Evolutionary conservation across 2,113 vertebrate genomes (phyloP).

Genomic region (Tragelaphus strepsiceros): DNA sequence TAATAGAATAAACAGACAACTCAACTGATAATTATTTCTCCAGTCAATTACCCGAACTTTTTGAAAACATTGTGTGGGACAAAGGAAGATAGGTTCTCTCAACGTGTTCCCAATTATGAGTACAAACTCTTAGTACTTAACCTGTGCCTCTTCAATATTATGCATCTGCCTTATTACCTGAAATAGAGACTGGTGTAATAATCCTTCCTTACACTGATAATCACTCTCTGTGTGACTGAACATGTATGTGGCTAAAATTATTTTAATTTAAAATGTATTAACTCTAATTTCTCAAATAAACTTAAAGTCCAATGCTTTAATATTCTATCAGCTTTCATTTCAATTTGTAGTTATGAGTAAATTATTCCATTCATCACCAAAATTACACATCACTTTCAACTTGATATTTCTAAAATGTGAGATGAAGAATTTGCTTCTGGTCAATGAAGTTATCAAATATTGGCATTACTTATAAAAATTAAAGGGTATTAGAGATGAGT

Average conservation of each 20-base stretch:
- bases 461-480: slow-evolving; percentile 33
- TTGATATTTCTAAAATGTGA: slow-evolving; percentile 41
- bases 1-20: neutral
- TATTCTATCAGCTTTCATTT: slow-evolving; percentile 14
- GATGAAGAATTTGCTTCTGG: slow-evolving; percentile 37
- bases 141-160: neutral
- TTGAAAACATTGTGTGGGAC: neutral
- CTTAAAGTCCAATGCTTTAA: slow-evolving; percentile 10
- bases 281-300: slow-evolving; percentile 25
- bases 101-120: neutral
- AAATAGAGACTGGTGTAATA: neutral
- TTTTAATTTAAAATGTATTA: slow-evolving; percentile 56
- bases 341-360: slow-evolving; percentile 39
- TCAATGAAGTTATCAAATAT: slow-evolving; percentile 35
- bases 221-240: slow-evolving; percentile 19
- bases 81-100: neutral
- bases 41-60: neutral
- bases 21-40: neutral
- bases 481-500: neutral
- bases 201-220: neutral
- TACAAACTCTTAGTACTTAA: neutral
- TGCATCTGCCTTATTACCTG: neutral
- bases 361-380: slow-evolving; percentile 47
- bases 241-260: neutral
- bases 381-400: slow-evolving; percentile 26